A percentile compares a stretch with the other conserved stretches of the same genome.
phyloP scores from a whole-genome alignment of 2,113 vertebrate species.

The Archocentrus centrarchus region DNA sequence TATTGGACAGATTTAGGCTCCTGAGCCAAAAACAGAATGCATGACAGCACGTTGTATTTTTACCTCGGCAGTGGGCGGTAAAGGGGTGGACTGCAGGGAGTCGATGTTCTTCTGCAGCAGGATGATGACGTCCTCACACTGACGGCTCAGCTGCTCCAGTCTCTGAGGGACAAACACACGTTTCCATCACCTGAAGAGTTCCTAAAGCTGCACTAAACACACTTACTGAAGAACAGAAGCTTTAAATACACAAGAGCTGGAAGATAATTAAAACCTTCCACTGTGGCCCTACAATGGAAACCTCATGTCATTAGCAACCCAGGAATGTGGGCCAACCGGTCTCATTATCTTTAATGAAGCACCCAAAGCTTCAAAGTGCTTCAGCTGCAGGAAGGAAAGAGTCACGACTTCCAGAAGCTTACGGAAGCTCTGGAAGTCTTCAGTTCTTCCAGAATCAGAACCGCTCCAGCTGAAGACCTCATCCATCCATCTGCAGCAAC shows the following conservation, averaged over 20 bases:
- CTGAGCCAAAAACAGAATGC: too few species aligned
- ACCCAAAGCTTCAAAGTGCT: not conserved
- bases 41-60: not conserved
- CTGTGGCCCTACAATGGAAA: not conserved
- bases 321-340: not conserved
- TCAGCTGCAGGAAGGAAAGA: not conserved
- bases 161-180: slow-evolving; percentile 75
- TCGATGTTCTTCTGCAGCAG: slow-evolving; percentile 86
- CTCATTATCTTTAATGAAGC: not conserved
- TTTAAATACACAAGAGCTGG: not conserved
- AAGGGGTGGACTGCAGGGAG: slow-evolving; percentile 74
- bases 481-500: not conserved
- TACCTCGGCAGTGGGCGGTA: slow-evolving; percentile 82
- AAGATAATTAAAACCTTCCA: not conserved
- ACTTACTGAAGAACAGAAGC: not conserved
- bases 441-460: not conserved
- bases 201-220: not conserved
- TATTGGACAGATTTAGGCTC: not conserved
- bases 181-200: not conserved
- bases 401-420: not conserved
- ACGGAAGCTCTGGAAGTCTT: not conserved
- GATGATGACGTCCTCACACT: slow-evolving; percentile 81
- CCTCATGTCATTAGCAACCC: not conserved
- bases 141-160: slow-evolving; percentile 85
- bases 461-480: not conserved